These are phyloP conservation scores for Terrapene triunguis DNA, from an alignment of 2,113 vertebrate species.

Conservation along the genomic window DNA sequence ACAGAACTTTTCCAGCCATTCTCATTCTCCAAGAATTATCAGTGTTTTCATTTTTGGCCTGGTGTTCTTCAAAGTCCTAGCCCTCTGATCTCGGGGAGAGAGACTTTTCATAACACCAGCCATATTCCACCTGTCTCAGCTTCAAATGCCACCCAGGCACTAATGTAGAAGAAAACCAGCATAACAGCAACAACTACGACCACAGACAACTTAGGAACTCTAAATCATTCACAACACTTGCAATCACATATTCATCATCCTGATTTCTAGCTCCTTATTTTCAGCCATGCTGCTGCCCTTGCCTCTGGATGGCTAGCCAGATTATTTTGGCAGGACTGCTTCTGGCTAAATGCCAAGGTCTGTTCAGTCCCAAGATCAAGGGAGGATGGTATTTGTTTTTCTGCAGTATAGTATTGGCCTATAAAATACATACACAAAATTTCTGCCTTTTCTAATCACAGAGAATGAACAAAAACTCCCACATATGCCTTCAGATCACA, in stretches of 20 bases:
- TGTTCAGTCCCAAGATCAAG: slow-evolving; percentile 25
- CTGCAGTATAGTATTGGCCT: not conserved
- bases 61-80: not conserved
- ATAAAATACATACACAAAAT: not conserved
- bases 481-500: not conserved
- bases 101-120: not conserved
- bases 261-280: rapidly evolving
- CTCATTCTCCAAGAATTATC: not conserved
- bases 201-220: not conserved
- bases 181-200: not conserved
- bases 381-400: slow-evolving; percentile 4
- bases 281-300: not conserved
- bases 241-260: not conserved
- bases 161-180: slow-evolving; percentile 38
- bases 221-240: not conserved
- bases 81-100: not conserved
- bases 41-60: not conserved
- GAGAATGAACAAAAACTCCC: not conserved
- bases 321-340: slow-evolving; percentile 60
- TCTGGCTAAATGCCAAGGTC: slow-evolving; percentile 18
- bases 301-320: slow-evolving; percentile 64
- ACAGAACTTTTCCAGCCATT: not conserved
- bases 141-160: not conserved
- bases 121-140: not conserved
- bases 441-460: not conserved